Percentiles rank a stretch among this genome's conserved stretches.
phyloP scores from a whole-genome alignment of 2,888 invertebrate species.

The Nephrotoma appendiculata region DNA sequence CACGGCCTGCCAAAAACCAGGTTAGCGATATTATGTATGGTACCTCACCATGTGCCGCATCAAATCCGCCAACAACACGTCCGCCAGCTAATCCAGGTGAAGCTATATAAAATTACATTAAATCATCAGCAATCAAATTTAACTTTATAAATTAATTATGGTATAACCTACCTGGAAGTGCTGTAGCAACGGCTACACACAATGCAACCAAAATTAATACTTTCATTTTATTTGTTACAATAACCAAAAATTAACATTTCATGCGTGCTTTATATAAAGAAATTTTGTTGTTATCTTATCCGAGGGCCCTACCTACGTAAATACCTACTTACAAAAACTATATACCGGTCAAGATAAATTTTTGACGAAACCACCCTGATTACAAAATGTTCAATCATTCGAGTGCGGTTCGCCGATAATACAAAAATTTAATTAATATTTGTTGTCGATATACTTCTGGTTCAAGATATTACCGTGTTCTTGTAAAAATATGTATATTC shows the following conservation, averaged over 20 bases:
- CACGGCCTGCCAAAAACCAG: conserved; percentile 16
- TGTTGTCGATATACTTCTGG: not conserved
- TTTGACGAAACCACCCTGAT: not conserved
- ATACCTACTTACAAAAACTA: not conserved
- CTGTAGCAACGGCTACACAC: not conserved
- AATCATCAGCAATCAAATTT: not conserved
- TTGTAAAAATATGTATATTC: not conserved
- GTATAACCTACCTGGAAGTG: not conserved
- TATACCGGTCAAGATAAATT: not conserved
- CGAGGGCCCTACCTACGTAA: not conserved
- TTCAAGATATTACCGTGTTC: not conserved
- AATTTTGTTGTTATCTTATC: not conserved
- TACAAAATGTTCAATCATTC: not conserved
- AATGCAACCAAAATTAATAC: not conserved
- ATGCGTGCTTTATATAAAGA: not conserved
- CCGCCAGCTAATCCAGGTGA: not conserved
- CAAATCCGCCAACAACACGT: conserved; percentile 24
- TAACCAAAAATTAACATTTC: not conserved
- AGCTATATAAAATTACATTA: not conserved
- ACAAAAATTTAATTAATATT: not conserved
- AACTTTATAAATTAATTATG: not conserved
- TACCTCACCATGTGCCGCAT: conserved; percentile 28
- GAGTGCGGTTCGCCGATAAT: not conserved
- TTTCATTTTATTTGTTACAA: not conserved
- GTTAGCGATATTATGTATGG: conserved; percentile 34